Evolutionary conservation across 1,140 invertebrate species (phyloP), one percentile per base, ranked within the genome.

Genomic region (Zaprionus ghesquierei): DNA sequence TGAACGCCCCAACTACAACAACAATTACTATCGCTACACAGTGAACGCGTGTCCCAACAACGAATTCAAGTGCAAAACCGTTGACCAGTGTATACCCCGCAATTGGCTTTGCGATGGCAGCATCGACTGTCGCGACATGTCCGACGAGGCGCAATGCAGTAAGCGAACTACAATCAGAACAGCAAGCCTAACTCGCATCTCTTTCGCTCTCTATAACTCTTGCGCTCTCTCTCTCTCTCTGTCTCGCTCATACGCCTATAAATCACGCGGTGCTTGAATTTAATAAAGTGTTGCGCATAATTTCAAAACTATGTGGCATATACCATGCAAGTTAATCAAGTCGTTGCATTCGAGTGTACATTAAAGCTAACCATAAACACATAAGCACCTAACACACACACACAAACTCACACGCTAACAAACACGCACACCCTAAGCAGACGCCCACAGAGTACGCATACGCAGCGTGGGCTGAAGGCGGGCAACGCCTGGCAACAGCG

Each of bases 41-140:
- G 90, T 87, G 74, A 86, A 84, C 58, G 76, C 80, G 73, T 91
- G 90, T 70, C 78, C 77, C 77, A 78, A 81, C 68, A 80, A 86
- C 72, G 90, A 91, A 65, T 81, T 91, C 73, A 90, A 90, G 54
- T 95, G 94, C 90, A 92, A 92, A 56, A 94, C 94, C 89, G 94
- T 94, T 27, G 94, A 94, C 75, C 90, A 90, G 59, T 97, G 96
- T 90, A 96, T 97, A 81, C 95, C 96, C 23, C 90, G 92, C 18
- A 94, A 95, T 68, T 97, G 96, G 96, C 94, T 95, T 49, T 97
- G 97, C 92, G 96, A 96, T 90, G 94, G 93, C 61, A 94, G 95
- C 89, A 93, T 94, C 69, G 96, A 97, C 92, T 97, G 97, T 92
- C 93, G 92, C 18, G 95, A 95, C 90, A 94, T 93, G 60, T 94